Percentiles rank a stretch among this genome's conserved stretches.
phyloP scores from a whole-genome alignment of 2,797 vertebrate genomes.

The Alexandromys oeconomus region DNA sequence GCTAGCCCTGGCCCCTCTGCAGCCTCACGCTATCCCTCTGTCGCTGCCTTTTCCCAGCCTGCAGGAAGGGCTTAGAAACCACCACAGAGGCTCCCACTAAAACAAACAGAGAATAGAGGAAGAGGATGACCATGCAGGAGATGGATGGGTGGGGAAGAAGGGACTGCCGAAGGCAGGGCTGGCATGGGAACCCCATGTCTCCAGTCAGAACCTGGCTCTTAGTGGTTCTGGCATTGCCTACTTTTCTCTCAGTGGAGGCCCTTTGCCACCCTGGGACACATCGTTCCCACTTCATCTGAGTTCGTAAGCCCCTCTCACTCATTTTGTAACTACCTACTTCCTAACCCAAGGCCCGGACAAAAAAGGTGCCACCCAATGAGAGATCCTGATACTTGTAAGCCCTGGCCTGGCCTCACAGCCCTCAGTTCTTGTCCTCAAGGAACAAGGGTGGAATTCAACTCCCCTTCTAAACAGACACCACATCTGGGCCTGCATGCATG shows the following conservation, averaged over 20 bases:
- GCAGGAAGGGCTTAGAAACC: accelerated
- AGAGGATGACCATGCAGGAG: not conserved
- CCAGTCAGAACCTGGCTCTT: not conserved
- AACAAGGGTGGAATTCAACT: too few relatives aligned
- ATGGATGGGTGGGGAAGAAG: accelerated
- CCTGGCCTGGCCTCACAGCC: not conserved
- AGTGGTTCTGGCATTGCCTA: accelerated
- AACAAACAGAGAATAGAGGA: not conserved
- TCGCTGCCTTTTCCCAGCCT: not conserved
- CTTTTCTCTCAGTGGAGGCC: not conserved
- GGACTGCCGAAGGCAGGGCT: accelerated
- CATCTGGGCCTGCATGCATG: not conserved
- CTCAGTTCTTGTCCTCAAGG: accelerated
- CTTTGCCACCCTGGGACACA: not conserved
- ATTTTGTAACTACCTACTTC: accelerated
- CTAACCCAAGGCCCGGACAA: not conserved
- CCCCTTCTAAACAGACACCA: accelerated
- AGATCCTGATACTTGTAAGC: not conserved
- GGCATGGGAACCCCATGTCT: accelerated
- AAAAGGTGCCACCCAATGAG: accelerated
- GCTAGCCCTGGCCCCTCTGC: not conserved
- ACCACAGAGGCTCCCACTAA: not conserved
- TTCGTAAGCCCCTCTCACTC: not conserved
- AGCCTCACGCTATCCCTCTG: constrained; percentile 21
- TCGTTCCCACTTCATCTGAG: not conserved